Percentiles rank a stretch among this genome's conserved stretches.
Conservation (phyloP, 2,113 vertebrate species). For the Leucopsar rothschildi region DNA sequence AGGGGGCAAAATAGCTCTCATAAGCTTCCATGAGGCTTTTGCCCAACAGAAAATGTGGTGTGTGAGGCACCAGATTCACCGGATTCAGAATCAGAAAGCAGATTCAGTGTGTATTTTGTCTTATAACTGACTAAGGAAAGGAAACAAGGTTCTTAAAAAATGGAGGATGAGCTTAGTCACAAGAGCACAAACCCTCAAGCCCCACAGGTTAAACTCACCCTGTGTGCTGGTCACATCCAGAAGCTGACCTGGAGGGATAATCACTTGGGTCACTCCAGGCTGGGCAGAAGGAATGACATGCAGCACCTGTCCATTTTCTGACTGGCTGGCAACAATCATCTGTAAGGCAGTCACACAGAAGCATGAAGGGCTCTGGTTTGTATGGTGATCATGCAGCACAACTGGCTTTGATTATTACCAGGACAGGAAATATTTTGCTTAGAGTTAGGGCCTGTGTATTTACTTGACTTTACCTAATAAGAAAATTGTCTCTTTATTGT, state of each 20-base stretch:
- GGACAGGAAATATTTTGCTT: background rate
- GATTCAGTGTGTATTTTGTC: background rate
- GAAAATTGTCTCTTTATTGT: background rate
- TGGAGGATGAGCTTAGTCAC: background rate
- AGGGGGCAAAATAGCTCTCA: background rate
- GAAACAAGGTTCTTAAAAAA: background rate
- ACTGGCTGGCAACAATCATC: slow-evolving; percentile 80
- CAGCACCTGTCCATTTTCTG: slow-evolving; percentile 77
- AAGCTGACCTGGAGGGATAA: slow-evolving; percentile 76
- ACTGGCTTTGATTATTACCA: background rate
- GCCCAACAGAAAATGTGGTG: background rate
- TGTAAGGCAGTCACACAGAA: slow-evolving; percentile 41
- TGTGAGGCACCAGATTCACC: background rate
- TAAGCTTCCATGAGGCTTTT: background rate
- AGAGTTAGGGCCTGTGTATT: background rate
- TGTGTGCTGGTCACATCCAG: slow-evolving; percentile 53
- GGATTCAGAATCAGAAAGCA: background rate
- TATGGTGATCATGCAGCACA: rapidly evolving
- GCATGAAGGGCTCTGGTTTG: background rate
- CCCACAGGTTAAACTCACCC: slow-evolving; percentile 61
- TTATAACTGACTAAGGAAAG: background rate
- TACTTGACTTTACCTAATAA: background rate
- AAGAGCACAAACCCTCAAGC: background rate
- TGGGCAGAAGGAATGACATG: slow-evolving; percentile 78
- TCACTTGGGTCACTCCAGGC: slow-evolving; percentile 72